Percentiles rank a stretch among this genome's conserved stretches.
Conservation (phyloP, 1,140 invertebrate genomes). For the Papilio polyxenes region DNA sequence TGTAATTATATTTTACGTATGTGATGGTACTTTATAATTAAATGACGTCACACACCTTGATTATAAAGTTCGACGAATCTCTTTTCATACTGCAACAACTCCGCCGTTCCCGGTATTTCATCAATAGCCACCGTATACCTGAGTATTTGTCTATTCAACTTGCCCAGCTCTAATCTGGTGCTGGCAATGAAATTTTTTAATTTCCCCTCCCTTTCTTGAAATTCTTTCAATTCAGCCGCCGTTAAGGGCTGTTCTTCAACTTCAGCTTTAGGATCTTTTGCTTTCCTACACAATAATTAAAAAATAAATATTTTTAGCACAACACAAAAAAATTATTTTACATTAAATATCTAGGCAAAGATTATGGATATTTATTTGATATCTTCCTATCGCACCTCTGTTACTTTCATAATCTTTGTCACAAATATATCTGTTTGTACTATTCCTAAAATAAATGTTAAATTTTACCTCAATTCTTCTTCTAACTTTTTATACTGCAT, state of each 20-base stretch:
- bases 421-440: slow-evolving; percentile 14
- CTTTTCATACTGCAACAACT: slow-evolving; percentile 96
- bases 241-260: slow-evolving; percentile 67
- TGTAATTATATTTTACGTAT: not conserved
- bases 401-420: not conserved
- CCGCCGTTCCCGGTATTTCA: slow-evolving; percentile 94
- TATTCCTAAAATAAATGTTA: slow-evolving; percentile 34
- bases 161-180: slow-evolving; percentile 85
- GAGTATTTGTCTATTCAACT: slow-evolving; percentile 91
- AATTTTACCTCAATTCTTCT: slow-evolving; percentile 64
- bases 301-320: not conserved
- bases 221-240: slow-evolving; percentile 75
- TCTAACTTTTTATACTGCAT: slow-evolving; percentile 63
- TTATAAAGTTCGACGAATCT: slow-evolving; percentile 98
- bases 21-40: not conserved
- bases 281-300: slow-evolving; percentile 45
- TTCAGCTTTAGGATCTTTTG: slow-evolving; percentile 57
- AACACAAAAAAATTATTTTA: not conserved
- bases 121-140: slow-evolving; percentile 90
- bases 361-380: not conserved
- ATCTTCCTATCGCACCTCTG: not conserved
- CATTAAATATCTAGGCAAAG: too few relatives aligned
- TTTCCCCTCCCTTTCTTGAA: slow-evolving; percentile 83
- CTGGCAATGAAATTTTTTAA: slow-evolving; percentile 74
- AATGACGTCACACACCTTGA: slow-evolving; percentile 85